Conservation (phyloP, 2,888 invertebrate genomes). For the Leistus spinibarbis region DNA sequence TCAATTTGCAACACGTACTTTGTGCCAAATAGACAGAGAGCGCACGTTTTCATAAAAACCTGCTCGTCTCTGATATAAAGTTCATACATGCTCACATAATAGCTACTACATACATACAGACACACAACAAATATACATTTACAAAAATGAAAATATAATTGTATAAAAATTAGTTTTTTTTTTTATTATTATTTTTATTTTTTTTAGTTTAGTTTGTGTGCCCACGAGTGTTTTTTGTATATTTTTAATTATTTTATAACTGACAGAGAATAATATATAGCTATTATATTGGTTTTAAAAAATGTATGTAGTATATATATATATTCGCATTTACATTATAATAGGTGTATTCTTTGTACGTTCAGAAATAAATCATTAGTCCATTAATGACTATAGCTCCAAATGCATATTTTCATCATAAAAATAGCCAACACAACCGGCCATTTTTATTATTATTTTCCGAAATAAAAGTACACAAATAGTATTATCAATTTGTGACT, state of each 20-base stretch:
- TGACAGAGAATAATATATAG: slow-evolving; percentile 39
- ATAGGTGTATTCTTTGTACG: slow-evolving; percentile 39
- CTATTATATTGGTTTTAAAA: slow-evolving; percentile 39
- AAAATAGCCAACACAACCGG: slow-evolving; percentile 32
- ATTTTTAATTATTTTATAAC: slow-evolving; percentile 40
- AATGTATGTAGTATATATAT: too few relatives aligned
- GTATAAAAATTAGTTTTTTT: slow-evolving; percentile 37
- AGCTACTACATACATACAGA: slow-evolving; percentile 24
- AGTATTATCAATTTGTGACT: slow-evolving; percentile 36
- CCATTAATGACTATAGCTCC: slow-evolving; percentile 39
- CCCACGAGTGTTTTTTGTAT: too few relatives aligned
- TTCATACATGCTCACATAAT: slow-evolving; percentile 35
- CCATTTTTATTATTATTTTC: slow-evolving; percentile 35
- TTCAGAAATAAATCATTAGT: slow-evolving; percentile 40
- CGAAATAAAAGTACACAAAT: slow-evolving; percentile 29
- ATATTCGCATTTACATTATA: slow-evolving; percentile 38
- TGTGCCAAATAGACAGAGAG: not conserved
- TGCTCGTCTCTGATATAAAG: slow-evolving; percentile 31
- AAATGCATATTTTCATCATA: slow-evolving; percentile 39
- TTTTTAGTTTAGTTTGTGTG: too few relatives aligned
- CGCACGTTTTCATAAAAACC: not conserved
- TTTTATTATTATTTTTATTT: not conserved
- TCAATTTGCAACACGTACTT: not conserved
- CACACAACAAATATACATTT: slow-evolving; percentile 30
- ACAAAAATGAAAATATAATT: slow-evolving; percentile 39